These are phyloP conservation scores for Petrosia ficiformis DNA, from an alignment of 37 sponge, comb jelly and placozoan genomes.

Conservation along the genomic window DNA sequence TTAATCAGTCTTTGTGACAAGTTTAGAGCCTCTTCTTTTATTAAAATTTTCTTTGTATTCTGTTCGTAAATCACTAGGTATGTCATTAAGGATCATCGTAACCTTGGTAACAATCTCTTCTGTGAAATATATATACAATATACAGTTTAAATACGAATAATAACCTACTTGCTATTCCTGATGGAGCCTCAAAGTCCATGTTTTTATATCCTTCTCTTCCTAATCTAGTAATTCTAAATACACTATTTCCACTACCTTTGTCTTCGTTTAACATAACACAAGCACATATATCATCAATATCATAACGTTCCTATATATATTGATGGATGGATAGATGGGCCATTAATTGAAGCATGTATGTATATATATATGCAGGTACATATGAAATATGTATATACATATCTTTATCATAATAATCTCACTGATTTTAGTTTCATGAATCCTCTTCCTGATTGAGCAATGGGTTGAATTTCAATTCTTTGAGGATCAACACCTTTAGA, in stretches of 20 bases:
- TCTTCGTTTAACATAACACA: slow-evolving; percentile 74
- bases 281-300: slow-evolving; percentile 63
- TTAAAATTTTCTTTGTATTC: too few relatives aligned
- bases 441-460: too few relatives aligned
- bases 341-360: neutral
- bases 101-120: neutral
- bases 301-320: slow-evolving; percentile 53
- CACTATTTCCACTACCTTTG: slow-evolving; percentile 5
- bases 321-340: too few relatives aligned
- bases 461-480: slow-evolving; percentile 65
- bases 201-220: slow-evolving; percentile 65
- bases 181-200: slow-evolving; percentile 65
- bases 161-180: slow-evolving; percentile 47
- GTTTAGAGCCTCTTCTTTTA: too few relatives aligned
- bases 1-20: too few relatives aligned
- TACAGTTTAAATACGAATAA: neutral
- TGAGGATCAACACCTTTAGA: slow-evolving; percentile 63
- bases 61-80: too few relatives aligned
- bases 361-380: too few relatives aligned
- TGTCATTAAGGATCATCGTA: neutral
- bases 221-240: slow-evolving; percentile 53
- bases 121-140: neutral
- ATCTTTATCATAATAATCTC: too few relatives aligned
- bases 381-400: too few relatives aligned
- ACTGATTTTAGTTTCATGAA: too few relatives aligned